Percentiles rank a stretch among this genome's conserved stretches.
Evolutionary conservation across 1,140 invertebrate genomes (phyloP).

Genomic region (Megathymus violae): DNA sequence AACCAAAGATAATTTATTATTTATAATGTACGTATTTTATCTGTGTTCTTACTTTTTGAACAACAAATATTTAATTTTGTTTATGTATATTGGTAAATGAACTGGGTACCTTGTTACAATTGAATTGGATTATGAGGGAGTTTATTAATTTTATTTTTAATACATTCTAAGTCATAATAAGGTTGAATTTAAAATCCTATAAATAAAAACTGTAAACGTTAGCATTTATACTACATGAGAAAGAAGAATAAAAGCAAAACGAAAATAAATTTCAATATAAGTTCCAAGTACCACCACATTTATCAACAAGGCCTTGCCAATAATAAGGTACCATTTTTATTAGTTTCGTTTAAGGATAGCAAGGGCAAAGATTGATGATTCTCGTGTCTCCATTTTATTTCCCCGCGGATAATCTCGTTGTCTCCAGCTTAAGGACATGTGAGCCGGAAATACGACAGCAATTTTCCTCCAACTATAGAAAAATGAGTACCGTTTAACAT

Average conservation of each 20-base stretch:
- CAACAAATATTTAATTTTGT: too few species aligned
- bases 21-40: too few species aligned
- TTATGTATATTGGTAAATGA: too few species aligned
- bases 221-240: too few species aligned
- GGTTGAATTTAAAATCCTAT: too few species aligned
- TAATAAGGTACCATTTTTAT: slow-evolving; percentile 38
- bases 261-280: slow-evolving; percentile 7
- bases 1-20: slow-evolving; percentile 39
- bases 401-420: slow-evolving; percentile 79
- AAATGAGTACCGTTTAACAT: slow-evolving; percentile 76
- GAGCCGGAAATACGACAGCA: slow-evolving; percentile 77
- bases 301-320: slow-evolving; percentile 22
- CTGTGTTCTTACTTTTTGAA: too few species aligned
- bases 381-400: slow-evolving; percentile 77
- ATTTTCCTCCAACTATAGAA: slow-evolving; percentile 80
- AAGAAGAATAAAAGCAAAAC: neutral
- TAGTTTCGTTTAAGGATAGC: slow-evolving; percentile 38
- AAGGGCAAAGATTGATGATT: slow-evolving; percentile 69
- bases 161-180: too few species aligned
- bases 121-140: too few species aligned
- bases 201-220: too few species aligned
- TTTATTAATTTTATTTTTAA: too few species aligned
- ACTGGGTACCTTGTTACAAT: too few species aligned
- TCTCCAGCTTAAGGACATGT: slow-evolving; percentile 79
- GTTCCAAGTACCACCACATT: slow-evolving; percentile 20